Conservation (phyloP, 2,888 invertebrate species). For the Ferdinandea cuprea region DNA sequence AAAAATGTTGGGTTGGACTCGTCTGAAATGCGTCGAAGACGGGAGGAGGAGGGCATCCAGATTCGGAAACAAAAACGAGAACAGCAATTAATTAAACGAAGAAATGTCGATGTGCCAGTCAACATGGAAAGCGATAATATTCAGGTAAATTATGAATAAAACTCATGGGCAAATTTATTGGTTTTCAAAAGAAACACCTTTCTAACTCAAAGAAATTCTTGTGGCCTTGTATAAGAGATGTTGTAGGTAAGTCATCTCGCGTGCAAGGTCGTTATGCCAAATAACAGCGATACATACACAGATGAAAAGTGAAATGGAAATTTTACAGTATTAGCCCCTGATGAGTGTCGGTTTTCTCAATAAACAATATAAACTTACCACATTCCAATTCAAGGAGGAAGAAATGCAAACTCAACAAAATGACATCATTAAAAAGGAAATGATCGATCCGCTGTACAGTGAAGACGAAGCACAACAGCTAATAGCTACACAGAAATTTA, state of each 20-base stretch:
- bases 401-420: constrained; percentile 77
- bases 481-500: constrained; percentile 94
- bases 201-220: background rate
- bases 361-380: background rate
- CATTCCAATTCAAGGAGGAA: constrained; percentile 75
- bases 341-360: background rate
- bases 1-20: constrained; percentile 97
- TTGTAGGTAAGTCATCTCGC: constrained; percentile 1
- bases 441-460: constrained; percentile 93
- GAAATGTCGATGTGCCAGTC: constrained; percentile 88
- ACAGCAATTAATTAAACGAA: constrained; percentile 95
- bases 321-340: background rate
- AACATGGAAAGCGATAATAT: constrained; percentile 81
- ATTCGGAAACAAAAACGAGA: constrained; percentile 97
- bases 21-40: constrained; percentile 93
- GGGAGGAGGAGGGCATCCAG: constrained; percentile 98
- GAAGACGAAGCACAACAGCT: constrained; percentile 91
- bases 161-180: background rate
- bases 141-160: constrained; percentile 79
- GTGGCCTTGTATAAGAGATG: background rate
- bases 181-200: background rate
- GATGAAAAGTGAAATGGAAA: background rate
- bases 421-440: constrained; percentile 84
- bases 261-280: constrained; percentile 2
- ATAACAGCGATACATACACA: background rate